Evolutionary conservation across 2,113 vertebrate species (phyloP).

Genomic region (Riparia riparia): DNA sequence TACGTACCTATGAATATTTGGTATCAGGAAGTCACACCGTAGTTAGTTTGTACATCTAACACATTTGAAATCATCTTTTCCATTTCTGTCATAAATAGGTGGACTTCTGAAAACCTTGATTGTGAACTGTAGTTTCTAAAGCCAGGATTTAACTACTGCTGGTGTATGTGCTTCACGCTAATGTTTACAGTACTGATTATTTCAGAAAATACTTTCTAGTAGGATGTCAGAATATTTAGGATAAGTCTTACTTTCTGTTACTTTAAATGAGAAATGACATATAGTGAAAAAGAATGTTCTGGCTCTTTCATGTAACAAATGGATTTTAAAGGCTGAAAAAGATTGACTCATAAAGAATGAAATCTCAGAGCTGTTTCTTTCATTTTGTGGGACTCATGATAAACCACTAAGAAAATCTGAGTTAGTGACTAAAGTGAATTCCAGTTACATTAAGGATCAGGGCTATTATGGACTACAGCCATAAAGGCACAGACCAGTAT

Average conservation of each 20-base stretch:
- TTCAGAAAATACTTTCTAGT: constrained; percentile 17
- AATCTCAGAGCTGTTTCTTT: not conserved
- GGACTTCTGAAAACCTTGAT: not conserved
- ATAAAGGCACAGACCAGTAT: not conserved
- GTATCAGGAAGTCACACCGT: not conserved
- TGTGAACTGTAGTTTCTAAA: not conserved
- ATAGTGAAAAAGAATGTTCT: not conserved
- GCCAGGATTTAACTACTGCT: not conserved
- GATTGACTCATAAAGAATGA: not conserved
- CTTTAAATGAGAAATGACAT: constrained; percentile 1
- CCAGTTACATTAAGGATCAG: not conserved
- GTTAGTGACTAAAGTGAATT: not conserved
- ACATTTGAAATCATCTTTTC: not conserved
- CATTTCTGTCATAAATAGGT: not conserved
- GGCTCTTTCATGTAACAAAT: not conserved
- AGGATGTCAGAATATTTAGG: not conserved
- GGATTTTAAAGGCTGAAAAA: constrained; percentile 17
- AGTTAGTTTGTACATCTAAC: not conserved
- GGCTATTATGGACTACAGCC: not conserved
- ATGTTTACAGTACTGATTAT: not conserved
- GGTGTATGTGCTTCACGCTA: not conserved
- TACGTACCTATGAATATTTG: not conserved
- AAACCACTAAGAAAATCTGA: not conserved
- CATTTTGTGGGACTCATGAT: not conserved
- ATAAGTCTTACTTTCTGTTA: not conserved